Conservation (phyloP, 2,797 vertebrate species). For the Triplophysa bombifrons region DNA sequence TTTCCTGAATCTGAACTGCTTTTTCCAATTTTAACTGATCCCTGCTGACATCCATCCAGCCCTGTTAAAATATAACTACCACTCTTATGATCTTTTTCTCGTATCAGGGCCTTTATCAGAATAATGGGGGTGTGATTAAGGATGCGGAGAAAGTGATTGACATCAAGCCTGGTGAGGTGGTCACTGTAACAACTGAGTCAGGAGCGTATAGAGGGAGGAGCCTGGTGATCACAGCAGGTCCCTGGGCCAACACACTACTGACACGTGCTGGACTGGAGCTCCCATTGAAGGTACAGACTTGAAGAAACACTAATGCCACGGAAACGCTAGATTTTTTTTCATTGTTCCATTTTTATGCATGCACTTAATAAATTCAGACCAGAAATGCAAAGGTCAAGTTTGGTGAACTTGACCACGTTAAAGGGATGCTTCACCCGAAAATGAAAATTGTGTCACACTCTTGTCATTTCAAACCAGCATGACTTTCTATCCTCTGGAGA, state of each 20-base stretch:
- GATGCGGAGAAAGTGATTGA: conserved; percentile 84
- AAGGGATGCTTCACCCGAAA: too few species aligned
- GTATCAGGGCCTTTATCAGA: conserved; percentile 76
- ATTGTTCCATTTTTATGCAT: too few species aligned
- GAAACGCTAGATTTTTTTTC: too few species aligned
- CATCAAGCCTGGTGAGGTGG: conserved; percentile 78
- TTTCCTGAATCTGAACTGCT: conserved; percentile 38
- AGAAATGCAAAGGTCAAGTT: too few species aligned
- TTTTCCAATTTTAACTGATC: conserved; percentile 41
- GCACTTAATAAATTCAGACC: too few species aligned
- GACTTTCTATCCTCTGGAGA: too few species aligned
- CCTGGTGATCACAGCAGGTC: conserved; percentile 84
- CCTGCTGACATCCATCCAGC: conserved; percentile 19
- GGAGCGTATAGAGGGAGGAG: conserved; percentile 77
- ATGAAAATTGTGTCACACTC: too few species aligned
- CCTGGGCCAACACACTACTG: conserved; percentile 85
- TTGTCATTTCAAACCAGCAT: too few species aligned
- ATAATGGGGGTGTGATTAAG: conserved; percentile 76
- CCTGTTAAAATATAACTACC: conserved; percentile 23
- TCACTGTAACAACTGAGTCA: conserved; percentile 77
- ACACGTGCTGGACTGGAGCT: conserved; percentile 76
- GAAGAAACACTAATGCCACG: too few species aligned
- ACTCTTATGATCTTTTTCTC: conserved; percentile 15
- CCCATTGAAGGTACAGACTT: conserved; percentile 83
- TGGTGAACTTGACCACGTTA: too few species aligned